Base-by-base conservation (phyloP, 2,797 vertebrate species). In the Pteropus rufus region DNA sequence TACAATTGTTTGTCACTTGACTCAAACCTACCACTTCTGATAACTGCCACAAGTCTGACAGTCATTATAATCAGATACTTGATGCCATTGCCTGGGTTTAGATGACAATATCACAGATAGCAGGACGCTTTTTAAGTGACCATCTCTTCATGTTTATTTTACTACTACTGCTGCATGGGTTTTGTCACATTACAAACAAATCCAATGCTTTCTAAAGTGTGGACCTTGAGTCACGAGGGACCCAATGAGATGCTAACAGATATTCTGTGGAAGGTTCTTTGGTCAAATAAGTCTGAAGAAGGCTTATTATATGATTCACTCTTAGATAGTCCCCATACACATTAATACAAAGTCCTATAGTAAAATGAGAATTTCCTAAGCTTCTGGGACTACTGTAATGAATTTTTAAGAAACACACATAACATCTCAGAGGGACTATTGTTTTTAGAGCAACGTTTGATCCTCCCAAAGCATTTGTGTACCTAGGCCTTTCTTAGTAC, bases 1-100 rank as follows among this genome's bases (percentile, higher is more conserved):
- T 46, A 69, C 36, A 60, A 18, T 79, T 97, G 94, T 87, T 60
- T 91, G 90, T 70, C 73, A n/a, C 67, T 93, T 94, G 87, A 60
- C 54, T 83, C 15, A n/a, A 94, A 34, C 62, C 41, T 91, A 34
- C 85, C 92, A 94, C 54, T 56, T 86, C 54, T 54, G 92, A 80
- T 0, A 0, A 31, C 84, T 49, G 92, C 72, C 92, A 23, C 65
- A 49, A 96, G 60, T 24, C 39, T 0, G 11, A 95, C 36, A 46
- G 39, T 60, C 60, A 49, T 56, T 19, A 4, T n/a, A 39, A 64
- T n/a, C 14, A 58, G 85, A 64, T n/a, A 54, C 24, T 52, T 14
- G n/a, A 46, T 89, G 83, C 39, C 65, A 7, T n/a, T 39, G 23
- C 49, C 80, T 62, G n/a, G 64, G 69, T 62, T 65, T 75, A 75